phyloP scores from a whole-genome alignment of 2,888 invertebrate species.

The Pristionchus mayeri region DNA sequence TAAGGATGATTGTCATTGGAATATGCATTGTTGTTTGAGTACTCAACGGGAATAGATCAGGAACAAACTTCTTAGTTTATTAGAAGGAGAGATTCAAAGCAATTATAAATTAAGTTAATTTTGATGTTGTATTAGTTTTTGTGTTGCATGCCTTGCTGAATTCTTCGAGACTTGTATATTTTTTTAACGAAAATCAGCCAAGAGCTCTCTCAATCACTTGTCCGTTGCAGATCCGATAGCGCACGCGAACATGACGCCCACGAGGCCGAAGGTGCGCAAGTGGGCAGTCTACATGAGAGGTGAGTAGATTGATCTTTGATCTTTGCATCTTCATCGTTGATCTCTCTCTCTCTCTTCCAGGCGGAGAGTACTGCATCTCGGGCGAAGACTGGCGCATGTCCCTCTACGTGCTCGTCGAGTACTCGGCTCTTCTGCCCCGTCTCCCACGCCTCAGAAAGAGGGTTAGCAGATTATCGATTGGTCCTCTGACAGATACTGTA shows the following conservation, averaged over 20 bases:
- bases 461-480: constrained; percentile 45
- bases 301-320: neutral
- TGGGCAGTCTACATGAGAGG: constrained; percentile 49
- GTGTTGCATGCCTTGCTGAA: no score
- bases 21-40: no score
- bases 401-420: constrained; percentile 52
- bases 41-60: no score
- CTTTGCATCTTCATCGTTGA: neutral
- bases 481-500: neutral
- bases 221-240: constrained; percentile 44
- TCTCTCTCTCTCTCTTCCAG: neutral
- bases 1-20: no score
- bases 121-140: no score
- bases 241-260: constrained; percentile 47
- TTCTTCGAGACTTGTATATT: no score
- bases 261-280: constrained; percentile 50
- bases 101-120: no score
- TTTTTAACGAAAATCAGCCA: no score
- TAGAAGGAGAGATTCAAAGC: no score
- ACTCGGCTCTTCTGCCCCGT: constrained; percentile 62
- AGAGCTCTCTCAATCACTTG: no score
- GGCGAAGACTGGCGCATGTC: constrained; percentile 48
- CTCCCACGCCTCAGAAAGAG: constrained; percentile 63
- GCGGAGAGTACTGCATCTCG: constrained; percentile 49
- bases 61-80: no score